Conservation (phyloP, 2,888 invertebrate genomes). For the Allophyes oxyacanthae region DNA sequence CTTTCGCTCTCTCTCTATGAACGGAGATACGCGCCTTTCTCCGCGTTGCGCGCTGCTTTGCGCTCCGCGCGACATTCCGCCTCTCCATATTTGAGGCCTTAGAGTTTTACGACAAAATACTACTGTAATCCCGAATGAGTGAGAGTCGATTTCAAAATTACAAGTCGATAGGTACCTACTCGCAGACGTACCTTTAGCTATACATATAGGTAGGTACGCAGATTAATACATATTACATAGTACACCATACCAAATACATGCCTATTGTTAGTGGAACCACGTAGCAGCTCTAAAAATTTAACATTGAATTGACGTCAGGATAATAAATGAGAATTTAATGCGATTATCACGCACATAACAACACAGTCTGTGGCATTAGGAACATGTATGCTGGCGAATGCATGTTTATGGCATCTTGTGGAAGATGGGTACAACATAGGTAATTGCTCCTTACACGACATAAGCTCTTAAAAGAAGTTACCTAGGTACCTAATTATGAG, state of each 20-base stretch:
- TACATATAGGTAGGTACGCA: neutral
- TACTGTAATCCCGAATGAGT: conserved; percentile 9
- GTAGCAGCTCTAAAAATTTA: conserved; percentile 45
- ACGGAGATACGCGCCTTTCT: too few species aligned
- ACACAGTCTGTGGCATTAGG: neutral
- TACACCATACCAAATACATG: neutral
- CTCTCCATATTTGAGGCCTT: too few species aligned
- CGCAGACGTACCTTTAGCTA: neutral
- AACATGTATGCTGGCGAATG: neutral
- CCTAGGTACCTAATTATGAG: too few species aligned
- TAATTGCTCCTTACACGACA: neutral
- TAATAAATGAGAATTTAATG: conserved; percentile 28
- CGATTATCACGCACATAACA: conserved; percentile 13
- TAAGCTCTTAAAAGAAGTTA: too few species aligned
- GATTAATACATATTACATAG: too few species aligned
- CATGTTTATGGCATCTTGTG: neutral
- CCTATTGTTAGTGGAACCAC: conserved; percentile 35
- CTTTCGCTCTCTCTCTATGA: too few species aligned
- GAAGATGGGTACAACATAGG: neutral
- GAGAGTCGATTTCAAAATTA: conserved; percentile 31
- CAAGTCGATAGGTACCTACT: conserved; percentile 8
- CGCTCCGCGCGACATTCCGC: too few species aligned
- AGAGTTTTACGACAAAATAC: conserved; percentile 23
- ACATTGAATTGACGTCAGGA: conserved; percentile 43
- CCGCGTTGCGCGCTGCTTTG: too few species aligned